Conservation (phyloP, 1,140 invertebrate species). For the Megathymus violae region DNA sequence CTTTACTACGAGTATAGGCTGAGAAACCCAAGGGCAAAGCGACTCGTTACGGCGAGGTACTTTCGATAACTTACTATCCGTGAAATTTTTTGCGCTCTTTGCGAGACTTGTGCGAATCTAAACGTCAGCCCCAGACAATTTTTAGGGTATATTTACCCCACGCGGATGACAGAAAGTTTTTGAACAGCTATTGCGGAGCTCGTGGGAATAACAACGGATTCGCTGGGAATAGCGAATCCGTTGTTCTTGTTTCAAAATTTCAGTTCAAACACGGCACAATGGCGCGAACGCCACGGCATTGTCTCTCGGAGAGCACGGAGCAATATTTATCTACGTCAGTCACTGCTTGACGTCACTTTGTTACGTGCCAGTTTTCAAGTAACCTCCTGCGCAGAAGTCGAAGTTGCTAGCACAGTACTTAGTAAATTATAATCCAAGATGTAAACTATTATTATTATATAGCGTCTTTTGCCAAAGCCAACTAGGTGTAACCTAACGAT, state of each 20-base stretch:
- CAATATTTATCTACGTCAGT: constrained; percentile 18
- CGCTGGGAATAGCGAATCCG: neutral
- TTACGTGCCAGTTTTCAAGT: constrained; percentile 35
- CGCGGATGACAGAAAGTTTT: too few species aligned
- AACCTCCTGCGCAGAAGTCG: neutral
- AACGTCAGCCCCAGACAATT: neutral
- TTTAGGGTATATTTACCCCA: neutral
- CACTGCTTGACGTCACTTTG: constrained; percentile 38
- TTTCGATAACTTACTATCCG: too few species aligned
- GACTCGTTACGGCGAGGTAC: too few species aligned
- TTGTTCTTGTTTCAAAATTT: constrained; percentile 28
- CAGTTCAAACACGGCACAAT: constrained; percentile 26
- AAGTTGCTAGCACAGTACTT: neutral
- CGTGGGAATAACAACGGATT: constrained; percentile 7
- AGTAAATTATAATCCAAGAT: too few species aligned
- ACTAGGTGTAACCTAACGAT: too few species aligned
- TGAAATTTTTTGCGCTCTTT: neutral
- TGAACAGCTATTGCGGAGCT: constrained; percentile 9
- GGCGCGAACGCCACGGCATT: constrained; percentile 19
- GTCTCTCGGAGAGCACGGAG: constrained; percentile 9
- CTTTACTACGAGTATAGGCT: too few species aligned
- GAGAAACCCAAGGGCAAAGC: too few species aligned
- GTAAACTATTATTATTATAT: too few species aligned
- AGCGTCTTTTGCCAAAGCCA: too few species aligned
- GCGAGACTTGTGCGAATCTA: neutral